These are phyloP conservation scores for Solenodon paradoxus DNA, from an alignment of 2,113 vertebrate species.

Conservation along the genomic window DNA sequence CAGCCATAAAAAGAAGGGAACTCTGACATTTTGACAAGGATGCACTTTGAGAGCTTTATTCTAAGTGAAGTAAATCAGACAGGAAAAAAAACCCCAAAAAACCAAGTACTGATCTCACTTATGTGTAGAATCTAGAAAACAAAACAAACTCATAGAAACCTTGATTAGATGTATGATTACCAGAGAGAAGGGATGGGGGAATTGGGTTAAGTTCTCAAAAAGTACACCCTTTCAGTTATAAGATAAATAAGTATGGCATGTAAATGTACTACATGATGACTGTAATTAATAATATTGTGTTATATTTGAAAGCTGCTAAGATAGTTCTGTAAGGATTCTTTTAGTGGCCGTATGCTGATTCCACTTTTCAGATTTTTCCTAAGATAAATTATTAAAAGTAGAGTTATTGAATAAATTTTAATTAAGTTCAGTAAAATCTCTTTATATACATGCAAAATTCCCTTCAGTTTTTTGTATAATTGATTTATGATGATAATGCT, in stretches of 20 bases:
- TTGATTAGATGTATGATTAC: neutral
- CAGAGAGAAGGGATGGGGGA: neutral
- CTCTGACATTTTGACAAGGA: neutral
- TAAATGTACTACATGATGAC: neutral
- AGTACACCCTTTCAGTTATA: neutral
- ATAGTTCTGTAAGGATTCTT: neutral
- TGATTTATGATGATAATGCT: neutral
- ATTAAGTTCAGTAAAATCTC: neutral
- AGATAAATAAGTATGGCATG: neutral
- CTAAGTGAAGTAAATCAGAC: neutral
- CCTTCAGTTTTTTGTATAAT: neutral
- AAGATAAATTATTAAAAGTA: neutral
- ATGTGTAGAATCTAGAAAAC: neutral
- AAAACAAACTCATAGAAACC: neutral
- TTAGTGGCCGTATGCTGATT: too few relatives aligned
- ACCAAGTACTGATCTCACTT: neutral
- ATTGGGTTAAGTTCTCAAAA: neutral
- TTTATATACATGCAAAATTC: neutral
- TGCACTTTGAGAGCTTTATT: neutral
- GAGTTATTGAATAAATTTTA: neutral
- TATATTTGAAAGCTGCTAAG: neutral
- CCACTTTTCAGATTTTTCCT: neutral
- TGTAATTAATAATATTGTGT: neutral
- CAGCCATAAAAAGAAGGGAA: neutral
- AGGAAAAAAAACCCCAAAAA: too few relatives aligned